These are phyloP conservation scores for Darevskia mixta DNA, from an alignment of 2,797 vertebrate genomes.

Conservation along the genomic window DNA sequence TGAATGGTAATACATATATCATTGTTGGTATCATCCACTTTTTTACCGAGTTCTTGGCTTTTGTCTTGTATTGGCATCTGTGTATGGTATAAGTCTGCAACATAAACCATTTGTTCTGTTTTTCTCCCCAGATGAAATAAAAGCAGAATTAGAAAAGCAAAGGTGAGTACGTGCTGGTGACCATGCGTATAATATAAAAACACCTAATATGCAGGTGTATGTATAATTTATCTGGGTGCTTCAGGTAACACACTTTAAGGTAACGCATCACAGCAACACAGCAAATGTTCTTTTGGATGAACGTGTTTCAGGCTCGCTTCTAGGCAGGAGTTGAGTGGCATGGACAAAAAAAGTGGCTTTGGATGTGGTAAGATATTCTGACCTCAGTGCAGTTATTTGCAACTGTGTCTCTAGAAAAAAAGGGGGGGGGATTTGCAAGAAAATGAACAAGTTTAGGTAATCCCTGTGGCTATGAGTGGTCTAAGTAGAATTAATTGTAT, in stretches of 20 bases:
- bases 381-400: background rate
- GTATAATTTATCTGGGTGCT: background rate
- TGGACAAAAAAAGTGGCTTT: background rate
- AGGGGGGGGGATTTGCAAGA: background rate
- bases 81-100: background rate
- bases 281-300: background rate
- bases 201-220: background rate
- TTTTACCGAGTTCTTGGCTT: background rate
- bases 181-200: background rate
- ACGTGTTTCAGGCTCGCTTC: background rate
- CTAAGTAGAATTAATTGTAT: conserved; percentile 57
- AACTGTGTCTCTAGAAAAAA: background rate
- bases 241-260: background rate
- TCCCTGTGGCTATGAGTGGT: conserved; percentile 31
- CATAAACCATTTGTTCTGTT: conserved; percentile 13
- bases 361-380: background rate
- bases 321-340: background rate
- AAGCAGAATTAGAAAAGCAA: conserved; percentile 92
- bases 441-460: conserved; percentile 7
- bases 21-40: background rate
- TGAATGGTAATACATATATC: background rate
- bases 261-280: background rate
- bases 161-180: conserved; percentile 81
- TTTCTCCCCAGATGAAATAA: conserved; percentile 92
- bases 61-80: no score